phyloP scores from a whole-genome alignment of 1,140 invertebrate species.

The Heliconius congener region DNA sequence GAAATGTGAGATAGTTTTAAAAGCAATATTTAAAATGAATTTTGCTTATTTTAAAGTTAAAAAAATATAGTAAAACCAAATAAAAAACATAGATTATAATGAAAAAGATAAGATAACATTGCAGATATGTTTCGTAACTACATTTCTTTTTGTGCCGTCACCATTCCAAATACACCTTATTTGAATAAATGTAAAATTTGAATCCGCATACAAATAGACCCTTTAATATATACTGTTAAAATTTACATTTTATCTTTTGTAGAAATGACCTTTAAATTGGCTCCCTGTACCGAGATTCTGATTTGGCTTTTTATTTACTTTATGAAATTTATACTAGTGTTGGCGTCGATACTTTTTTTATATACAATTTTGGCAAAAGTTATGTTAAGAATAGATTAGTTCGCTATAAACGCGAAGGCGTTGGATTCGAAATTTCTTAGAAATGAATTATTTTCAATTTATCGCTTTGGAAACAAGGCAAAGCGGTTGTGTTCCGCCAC shows the following conservation, averaged over 20 bases:
- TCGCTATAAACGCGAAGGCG: neutral
- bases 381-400: too few relatives aligned
- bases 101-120: too few relatives aligned
- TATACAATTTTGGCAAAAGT: neutral
- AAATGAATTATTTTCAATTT: neutral
- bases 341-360: neutral
- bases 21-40: too few relatives aligned
- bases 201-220: slow-evolving; percentile 11
- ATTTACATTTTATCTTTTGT: slow-evolving; percentile 48
- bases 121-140: too few relatives aligned
- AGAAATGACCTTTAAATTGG: slow-evolving; percentile 43
- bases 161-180: slow-evolving; percentile 5
- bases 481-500: neutral
- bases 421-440: neutral
- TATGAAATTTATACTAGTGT: slow-evolving; percentile 60
- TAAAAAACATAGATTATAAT: too few relatives aligned
- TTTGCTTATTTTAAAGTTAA: too few relatives aligned
- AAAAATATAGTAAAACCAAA: too few relatives aligned
- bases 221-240: slow-evolving; percentile 10
- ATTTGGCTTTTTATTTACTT: slow-evolving; percentile 69
- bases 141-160: neutral
- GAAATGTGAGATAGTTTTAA: too few relatives aligned
- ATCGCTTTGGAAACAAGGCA: neutral
- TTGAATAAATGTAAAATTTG: slow-evolving; percentile 18
- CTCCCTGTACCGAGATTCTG: slow-evolving; percentile 38